Conservation (phyloP, 2,797 vertebrate species). For the Peromyscus melanophrys region DNA sequence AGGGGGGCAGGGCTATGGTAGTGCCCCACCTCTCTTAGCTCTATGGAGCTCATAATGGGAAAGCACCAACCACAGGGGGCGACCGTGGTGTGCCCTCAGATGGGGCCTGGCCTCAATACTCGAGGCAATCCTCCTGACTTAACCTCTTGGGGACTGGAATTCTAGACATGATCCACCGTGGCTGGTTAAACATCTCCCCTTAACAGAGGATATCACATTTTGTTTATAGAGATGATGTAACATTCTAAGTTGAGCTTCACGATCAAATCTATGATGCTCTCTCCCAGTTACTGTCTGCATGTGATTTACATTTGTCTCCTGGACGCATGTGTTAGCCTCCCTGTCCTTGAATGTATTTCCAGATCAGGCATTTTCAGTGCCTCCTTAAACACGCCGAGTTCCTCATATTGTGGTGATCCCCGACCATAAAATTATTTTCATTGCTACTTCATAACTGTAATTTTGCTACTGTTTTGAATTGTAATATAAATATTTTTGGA, state of each 20-base stretch:
- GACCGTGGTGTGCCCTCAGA: fast-evolving
- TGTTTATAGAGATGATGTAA: neutral
- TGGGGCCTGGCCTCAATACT: neutral
- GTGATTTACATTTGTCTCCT: neutral
- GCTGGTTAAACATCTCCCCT: neutral
- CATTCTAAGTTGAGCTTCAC: neutral
- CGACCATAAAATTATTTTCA: too few relatives aligned
- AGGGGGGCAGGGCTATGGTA: neutral
- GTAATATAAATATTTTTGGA: too few relatives aligned
- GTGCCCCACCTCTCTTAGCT: neutral
- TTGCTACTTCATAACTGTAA: too few relatives aligned
- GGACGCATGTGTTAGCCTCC: neutral
- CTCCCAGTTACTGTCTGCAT: too few relatives aligned
- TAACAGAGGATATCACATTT: neutral
- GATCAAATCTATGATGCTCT: neutral
- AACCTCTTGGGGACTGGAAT: neutral
- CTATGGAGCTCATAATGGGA: fast-evolving
- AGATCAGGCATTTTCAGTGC: neutral
- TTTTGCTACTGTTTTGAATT: too few relatives aligned
- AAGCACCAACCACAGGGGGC: neutral
- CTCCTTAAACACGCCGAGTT: neutral
- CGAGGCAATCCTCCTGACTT: neutral
- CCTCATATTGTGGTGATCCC: too few relatives aligned
- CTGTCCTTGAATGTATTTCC: neutral
- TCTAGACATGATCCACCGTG: neutral